Evolutionary conservation across 2,113 vertebrate species (phyloP).

Genomic region (Hippocampus guttulatus): DNA sequence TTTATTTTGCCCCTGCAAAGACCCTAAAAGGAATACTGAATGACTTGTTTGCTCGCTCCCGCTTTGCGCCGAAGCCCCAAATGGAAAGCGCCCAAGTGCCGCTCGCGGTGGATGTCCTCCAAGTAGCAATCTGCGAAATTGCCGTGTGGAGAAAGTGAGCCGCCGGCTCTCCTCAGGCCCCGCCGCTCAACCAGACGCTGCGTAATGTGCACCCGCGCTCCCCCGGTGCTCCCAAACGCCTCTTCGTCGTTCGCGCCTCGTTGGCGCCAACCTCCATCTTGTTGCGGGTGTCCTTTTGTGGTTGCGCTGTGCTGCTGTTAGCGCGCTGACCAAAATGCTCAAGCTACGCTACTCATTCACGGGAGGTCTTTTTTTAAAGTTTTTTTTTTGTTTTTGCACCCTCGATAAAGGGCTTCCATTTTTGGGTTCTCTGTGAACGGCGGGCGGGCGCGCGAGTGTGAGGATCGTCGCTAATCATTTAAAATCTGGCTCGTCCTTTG

Average conservation of each 20-base stretch:
- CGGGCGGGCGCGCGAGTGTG: too few relatives aligned
- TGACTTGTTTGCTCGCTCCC: neutral
- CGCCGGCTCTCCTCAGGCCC: neutral
- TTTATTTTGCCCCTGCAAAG: neutral
- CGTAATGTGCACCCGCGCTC: neutral
- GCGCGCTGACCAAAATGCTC: neutral
- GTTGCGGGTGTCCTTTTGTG: neutral
- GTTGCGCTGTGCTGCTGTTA: neutral
- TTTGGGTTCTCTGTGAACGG: neutral
- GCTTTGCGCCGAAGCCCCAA: neutral
- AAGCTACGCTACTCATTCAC: neutral
- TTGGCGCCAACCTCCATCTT: neutral
- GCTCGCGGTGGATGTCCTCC: neutral
- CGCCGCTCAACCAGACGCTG: neutral
- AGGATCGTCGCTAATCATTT: neutral
- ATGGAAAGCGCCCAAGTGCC: neutral
- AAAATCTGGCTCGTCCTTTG: neutral
- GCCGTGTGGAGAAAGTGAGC: conserved; percentile 3
- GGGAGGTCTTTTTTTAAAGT: too few relatives aligned
- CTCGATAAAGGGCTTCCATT: neutral
- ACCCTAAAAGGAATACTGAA: neutral
- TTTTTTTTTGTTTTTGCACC: too few relatives aligned
- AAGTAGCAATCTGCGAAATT: conserved; percentile 4
- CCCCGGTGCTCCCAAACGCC: neutral
- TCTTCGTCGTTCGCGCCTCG: neutral